Conservation (phyloP, 2,888 invertebrate genomes). For the Eristalis intricaria region DNA sequence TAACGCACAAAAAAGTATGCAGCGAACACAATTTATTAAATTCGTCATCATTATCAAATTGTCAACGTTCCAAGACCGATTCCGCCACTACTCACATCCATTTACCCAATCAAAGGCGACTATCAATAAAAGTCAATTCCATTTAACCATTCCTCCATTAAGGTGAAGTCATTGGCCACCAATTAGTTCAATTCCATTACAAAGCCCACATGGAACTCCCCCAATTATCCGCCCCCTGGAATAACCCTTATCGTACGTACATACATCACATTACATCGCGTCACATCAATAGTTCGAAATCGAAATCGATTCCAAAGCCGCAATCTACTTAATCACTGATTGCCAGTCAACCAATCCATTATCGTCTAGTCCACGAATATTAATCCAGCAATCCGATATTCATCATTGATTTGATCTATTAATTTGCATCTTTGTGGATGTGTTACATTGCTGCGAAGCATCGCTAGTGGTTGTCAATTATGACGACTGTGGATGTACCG, state of each 20-base stretch:
- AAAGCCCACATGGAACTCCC: neutral
- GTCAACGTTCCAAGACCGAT: neutral
- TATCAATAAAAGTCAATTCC: neutral
- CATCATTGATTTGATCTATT: slow-evolving; percentile 62
- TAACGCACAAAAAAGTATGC: too few relatives aligned
- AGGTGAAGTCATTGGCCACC: slow-evolving; percentile 1
- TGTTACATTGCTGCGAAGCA: slow-evolving; percentile 21
- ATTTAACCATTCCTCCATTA: neutral
- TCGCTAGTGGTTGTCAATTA: slow-evolving; percentile 33
- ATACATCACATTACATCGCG: neutral
- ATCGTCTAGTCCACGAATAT: slow-evolving; percentile 38
- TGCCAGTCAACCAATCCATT: slow-evolving; percentile 62
- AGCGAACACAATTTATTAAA: neutral
- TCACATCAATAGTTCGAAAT: neutral
- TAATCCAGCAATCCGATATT: slow-evolving; percentile 50
- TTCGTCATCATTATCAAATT: neutral
- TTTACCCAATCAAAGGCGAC: neutral
- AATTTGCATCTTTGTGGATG: slow-evolving; percentile 57
- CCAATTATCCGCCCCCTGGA: neutral
- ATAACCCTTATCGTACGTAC: slow-evolving; percentile 2
- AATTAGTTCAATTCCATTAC: slow-evolving; percentile 8
- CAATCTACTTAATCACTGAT: slow-evolving; percentile 64
- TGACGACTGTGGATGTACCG: neutral
- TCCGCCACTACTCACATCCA: neutral
- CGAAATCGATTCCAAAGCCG: slow-evolving; percentile 24